Evolutionary conservation across 2,888 invertebrate species (phyloP), one percentile per base, ranked within the genome.

Genomic region (Philhelius pedissequus): DNA sequence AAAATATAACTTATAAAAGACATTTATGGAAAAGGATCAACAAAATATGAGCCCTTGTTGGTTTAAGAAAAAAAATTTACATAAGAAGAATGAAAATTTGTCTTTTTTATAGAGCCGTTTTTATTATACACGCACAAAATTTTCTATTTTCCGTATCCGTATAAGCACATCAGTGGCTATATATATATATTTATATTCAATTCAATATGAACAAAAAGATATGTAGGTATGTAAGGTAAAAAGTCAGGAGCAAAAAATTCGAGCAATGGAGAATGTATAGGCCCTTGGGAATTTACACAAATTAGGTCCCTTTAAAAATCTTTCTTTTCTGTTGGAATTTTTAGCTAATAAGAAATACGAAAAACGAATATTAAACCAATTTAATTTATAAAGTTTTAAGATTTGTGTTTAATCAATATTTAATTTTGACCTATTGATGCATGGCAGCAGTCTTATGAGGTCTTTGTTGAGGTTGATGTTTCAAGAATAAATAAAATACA

Each of bases 11-110:
- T n/a, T n/a, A 30, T 4, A 56, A 27, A 7, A 4, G 11, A 3
- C 18, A 60, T 30, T 52, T 78, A 54, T 62, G n/a, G 18, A 68
- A 62, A 50, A 68, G 27, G 30, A 48, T 75, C 3, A 32, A 27
- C 15, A 18, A 15, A 66, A 35, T 52, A 48, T 45, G 13, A 25
- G 40, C 35, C 32, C 30, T 48, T 48, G 35, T 30, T 45, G 15
- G 2, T 22, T 60, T 22, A 1, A n/a, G n/a, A n/a, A n/a, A n/a
- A n/a, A n/a, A n/a, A n/a, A n/a, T 38, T 20, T 20, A 60, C 25
- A 60, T 4, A 40, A n/a, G n/a, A 40, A 11, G 32, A 35, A 35
- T 35, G n/a, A 40, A 8, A 40, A 8, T 7, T 15, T 7, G 15
- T 6, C n/a, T 6, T 38, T 38, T 40, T 40, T 13, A 30, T n/a